These are phyloP conservation scores for Enteromius radiatus DNA, from an alignment of 2,797 vertebrate genomes.

Conservation along the genomic window DNA sequence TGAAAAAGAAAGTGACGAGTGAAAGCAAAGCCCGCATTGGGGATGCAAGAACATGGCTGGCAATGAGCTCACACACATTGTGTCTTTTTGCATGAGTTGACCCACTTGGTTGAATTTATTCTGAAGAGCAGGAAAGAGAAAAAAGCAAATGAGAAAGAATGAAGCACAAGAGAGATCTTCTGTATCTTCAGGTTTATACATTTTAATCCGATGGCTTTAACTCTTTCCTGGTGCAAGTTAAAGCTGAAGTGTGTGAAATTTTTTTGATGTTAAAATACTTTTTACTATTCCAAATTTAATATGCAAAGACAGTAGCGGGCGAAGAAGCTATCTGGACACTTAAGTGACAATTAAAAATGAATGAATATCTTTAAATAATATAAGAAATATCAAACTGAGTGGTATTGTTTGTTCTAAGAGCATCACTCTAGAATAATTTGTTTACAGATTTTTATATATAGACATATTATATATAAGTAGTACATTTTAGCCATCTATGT, in stretches of 20 bases:
- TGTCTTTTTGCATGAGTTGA: constrained; percentile 45
- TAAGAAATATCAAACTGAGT: background rate
- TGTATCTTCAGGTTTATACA: constrained; percentile 28
- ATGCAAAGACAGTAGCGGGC: background rate
- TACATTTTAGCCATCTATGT: background rate
- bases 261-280: background rate
- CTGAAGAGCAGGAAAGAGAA: constrained; percentile 35
- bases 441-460: background rate
- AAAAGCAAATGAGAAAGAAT: constrained; percentile 16
- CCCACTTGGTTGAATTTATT: constrained; percentile 45
- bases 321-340: background rate
- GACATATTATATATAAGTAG: no score
- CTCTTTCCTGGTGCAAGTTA: constrained; percentile 1
- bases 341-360: constrained; percentile 23
- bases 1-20: constrained; percentile 42
- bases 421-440: background rate
- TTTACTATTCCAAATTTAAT: background rate
- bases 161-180: constrained; percentile 33
- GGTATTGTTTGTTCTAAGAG: background rate
- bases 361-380: constrained; percentile 21
- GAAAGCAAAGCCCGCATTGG: constrained; percentile 47
- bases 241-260: background rate
- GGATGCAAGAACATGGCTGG: constrained; percentile 37
- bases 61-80: constrained; percentile 56
- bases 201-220: background rate